phyloP scores from a whole-genome alignment of 2,888 invertebrate species.

The Hanleya hanleyi region DNA sequence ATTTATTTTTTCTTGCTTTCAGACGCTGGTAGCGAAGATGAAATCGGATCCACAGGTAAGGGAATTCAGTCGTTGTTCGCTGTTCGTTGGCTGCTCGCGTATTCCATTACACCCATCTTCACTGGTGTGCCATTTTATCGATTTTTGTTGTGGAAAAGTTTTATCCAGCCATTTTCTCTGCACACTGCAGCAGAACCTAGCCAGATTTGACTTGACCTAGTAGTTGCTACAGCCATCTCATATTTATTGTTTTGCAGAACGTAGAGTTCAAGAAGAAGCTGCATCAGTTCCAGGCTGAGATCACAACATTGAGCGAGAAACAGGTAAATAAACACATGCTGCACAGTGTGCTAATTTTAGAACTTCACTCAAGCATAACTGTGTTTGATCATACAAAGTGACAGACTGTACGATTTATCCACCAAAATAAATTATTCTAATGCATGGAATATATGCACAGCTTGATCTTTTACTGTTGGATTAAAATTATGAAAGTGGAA shows the following conservation, averaged over 20 bases:
- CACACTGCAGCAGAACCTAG: not conserved
- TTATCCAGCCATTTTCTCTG: slow-evolving; percentile 14
- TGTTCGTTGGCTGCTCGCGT: not conserved
- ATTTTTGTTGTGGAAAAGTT: slow-evolving; percentile 62
- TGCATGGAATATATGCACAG: no score
- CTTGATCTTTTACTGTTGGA: no score
- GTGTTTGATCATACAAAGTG: no score
- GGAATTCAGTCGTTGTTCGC: slow-evolving; percentile 10
- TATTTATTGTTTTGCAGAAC: slow-evolving; percentile 54
- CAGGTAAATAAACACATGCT: slow-evolving; percentile 67
- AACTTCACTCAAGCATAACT: no score
- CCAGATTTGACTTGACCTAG: slow-evolving; percentile 12
- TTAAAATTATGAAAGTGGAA: no score
- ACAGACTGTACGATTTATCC: no score
- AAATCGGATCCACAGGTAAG: slow-evolving; percentile 66
- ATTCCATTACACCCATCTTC: slow-evolving; percentile 12
- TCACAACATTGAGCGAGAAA: slow-evolving; percentile 63
- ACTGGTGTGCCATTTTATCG: slow-evolving; percentile 41
- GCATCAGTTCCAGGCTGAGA: slow-evolving; percentile 63
- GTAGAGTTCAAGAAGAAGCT: slow-evolving; percentile 54
- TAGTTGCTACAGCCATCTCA: not conserved
- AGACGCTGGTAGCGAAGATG: slow-evolving; percentile 65
- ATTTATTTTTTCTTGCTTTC: slow-evolving; percentile 34
- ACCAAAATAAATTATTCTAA: no score
- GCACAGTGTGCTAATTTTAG: no score